Percentiles rank a stretch among this genome's conserved stretches.
These are phyloP conservation scores for Halictus ligatus DNA, from an alignment of 2,888 invertebrate genomes.

Conservation along the genomic window DNA sequence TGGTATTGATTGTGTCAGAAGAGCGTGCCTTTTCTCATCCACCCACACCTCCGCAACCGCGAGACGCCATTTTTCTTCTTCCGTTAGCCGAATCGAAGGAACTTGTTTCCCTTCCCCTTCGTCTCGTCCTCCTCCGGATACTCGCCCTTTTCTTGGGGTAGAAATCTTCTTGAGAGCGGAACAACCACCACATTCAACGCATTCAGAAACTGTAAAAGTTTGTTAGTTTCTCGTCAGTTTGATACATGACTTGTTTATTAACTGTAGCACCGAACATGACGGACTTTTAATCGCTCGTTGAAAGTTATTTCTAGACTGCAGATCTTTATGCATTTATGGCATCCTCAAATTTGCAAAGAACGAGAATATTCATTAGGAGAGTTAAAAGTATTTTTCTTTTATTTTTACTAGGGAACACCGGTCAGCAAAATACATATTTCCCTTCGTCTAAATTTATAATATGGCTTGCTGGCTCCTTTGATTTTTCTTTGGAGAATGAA, in stretches of 20 bases:
- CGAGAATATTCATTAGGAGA: not conserved
- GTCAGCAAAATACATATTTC: no score
- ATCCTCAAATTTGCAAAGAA: not conserved
- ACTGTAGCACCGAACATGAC: not conserved
- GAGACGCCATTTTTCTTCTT: conserved; percentile 73
- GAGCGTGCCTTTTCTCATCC: conserved; percentile 64
- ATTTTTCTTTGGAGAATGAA: no score
- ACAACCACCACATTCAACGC: conserved; percentile 1
- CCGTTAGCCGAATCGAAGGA: conserved; percentile 62
- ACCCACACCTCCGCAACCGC: conserved; percentile 57
- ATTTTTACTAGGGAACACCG: not conserved
- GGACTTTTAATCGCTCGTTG: conserved; percentile 3
- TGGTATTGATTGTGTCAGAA: conserved; percentile 74
- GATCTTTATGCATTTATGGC: not conserved
- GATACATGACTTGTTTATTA: conserved; percentile 3
- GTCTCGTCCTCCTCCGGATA: conserved; percentile 16
- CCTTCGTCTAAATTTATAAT: no score
- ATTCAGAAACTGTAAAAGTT: not conserved
- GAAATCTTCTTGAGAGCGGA: conserved; percentile 5
- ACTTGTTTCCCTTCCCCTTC: conserved; percentile 44
- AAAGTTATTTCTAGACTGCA: not conserved
- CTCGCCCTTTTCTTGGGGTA: conserved; percentile 32
- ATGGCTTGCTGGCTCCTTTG: no score
- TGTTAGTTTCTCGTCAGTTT: not conserved
- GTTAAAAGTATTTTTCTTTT: not conserved